Percentiles rank a stretch among this genome's conserved stretches.
Evolutionary conservation across 2,113 vertebrate species (phyloP).

Genomic region (Rostratula benghalensis): DNA sequence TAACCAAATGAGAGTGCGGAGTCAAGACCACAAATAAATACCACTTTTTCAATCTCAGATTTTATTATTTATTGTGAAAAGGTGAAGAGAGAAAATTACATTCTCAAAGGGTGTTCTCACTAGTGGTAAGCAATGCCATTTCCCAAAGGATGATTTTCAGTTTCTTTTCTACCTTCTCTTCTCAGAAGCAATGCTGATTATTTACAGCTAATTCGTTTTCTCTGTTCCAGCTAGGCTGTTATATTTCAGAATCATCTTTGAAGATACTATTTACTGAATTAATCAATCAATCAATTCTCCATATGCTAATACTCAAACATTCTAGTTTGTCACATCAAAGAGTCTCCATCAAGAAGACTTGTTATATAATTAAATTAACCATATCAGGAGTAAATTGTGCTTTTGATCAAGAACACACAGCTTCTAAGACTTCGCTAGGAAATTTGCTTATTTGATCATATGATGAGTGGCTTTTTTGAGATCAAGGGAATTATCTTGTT

Average conservation of each 20-base stretch:
- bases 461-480: conserved; percentile 29
- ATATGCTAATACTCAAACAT: conserved; percentile 57
- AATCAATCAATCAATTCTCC: conserved; percentile 69
- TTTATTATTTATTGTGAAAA: background rate
- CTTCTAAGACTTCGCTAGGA: conserved; percentile 50
- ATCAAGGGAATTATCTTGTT: conserved; percentile 64
- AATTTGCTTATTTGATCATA: conserved; percentile 53
- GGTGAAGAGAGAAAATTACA: background rate
- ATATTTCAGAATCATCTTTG: conserved; percentile 38
- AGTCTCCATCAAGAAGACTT: conserved; percentile 1
- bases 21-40: background rate
- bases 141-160: background rate
- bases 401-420: conserved; percentile 58
- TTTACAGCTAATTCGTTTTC: background rate
- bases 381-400: conserved; percentile 36
- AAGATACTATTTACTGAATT: conserved; percentile 57
- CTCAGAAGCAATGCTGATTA: background rate
- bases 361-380: conserved; percentile 47
- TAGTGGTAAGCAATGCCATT: background rate
- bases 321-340: conserved; percentile 66
- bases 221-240: background rate
- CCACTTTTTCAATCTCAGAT: background rate
- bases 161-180: background rate
- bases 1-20: background rate
- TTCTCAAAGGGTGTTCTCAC: background rate